A percentile compares a stretch with the other conserved stretches of the same genome.
phyloP scores from a whole-genome alignment of 2,888 invertebrate species.

The Harmothoe impar region DNA sequence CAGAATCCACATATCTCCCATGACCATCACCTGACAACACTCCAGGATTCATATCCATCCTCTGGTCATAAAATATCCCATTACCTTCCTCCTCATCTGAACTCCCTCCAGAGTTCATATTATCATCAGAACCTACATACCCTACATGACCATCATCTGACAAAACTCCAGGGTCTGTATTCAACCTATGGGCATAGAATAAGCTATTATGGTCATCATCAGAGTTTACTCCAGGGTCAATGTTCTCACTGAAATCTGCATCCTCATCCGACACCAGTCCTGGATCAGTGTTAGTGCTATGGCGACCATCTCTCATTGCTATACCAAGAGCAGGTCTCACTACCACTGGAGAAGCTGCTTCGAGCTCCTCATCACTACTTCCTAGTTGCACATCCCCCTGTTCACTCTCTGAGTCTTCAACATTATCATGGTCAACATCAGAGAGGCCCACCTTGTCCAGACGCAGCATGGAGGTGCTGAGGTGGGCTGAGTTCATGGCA shows the following conservation, averaged over 20 bases:
- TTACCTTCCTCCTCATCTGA: background rate
- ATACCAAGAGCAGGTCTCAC: background rate
- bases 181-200: background rate
- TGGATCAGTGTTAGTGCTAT: slow-evolving; percentile 13
- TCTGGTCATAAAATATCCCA: background rate
- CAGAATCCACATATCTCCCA: too few relatives aligned
- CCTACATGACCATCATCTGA: background rate
- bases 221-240: background rate
- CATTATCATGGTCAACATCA: background rate
- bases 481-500: background rate
- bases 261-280: slow-evolving; percentile 26
- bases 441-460: slow-evolving; percentile 23
- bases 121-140: background rate
- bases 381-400: background rate
- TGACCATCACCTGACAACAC: background rate
- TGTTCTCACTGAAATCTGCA: background rate
- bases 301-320: background rate
- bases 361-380: background rate
- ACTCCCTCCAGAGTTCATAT: background rate
- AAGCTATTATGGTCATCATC: background rate
- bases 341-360: background rate
- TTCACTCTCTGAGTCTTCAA: too few relatives aligned
- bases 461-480: slow-evolving; percentile 13
- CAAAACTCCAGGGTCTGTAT: background rate
- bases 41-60: background rate